Evolutionary conservation across 2,797 vertebrate species (phyloP).

Genomic region (Merluccius polli): DNA sequence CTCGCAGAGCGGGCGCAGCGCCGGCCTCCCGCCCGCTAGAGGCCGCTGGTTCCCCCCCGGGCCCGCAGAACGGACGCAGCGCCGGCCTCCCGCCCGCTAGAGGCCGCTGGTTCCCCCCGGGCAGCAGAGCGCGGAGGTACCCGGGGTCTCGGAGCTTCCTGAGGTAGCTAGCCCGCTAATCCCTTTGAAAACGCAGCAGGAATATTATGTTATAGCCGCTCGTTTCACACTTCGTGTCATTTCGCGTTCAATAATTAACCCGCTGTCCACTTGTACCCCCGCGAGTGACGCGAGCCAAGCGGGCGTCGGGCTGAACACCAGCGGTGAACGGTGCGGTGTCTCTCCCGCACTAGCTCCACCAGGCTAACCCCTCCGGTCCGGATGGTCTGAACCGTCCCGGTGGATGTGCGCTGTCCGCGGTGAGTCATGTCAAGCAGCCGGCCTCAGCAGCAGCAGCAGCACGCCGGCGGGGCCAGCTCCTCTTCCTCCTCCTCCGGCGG

Average conservation of each 20-base stretch:
- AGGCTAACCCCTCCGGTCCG: constrained; percentile 57
- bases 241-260: neutral
- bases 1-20: neutral
- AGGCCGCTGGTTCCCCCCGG: neutral
- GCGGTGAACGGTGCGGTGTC: too few relatives aligned
- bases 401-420: constrained; percentile 55
- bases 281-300: constrained; percentile 15
- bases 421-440: constrained; percentile 71
- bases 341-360: constrained; percentile 30
- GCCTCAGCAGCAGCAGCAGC: constrained; percentile 68
- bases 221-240: constrained; percentile 6
- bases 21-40: neutral
- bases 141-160: constrained; percentile 29
- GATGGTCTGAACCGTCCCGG: constrained; percentile 69
- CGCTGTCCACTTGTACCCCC: neutral
- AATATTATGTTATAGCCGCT: constrained; percentile 26
- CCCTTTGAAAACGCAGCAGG: constrained; percentile 46
- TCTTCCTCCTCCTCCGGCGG: too few relatives aligned
- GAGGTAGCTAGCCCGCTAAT: constrained; percentile 55
- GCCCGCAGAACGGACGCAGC: neutral
- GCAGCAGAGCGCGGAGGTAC: neutral
- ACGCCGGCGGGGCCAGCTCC: constrained; percentile 54
- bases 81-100: neutral
- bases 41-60: neutral
- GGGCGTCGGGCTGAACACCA: constrained; percentile 11